phyloP scores from a whole-genome alignment of 2,888 invertebrate species.

The Drosophila histrio region DNA sequence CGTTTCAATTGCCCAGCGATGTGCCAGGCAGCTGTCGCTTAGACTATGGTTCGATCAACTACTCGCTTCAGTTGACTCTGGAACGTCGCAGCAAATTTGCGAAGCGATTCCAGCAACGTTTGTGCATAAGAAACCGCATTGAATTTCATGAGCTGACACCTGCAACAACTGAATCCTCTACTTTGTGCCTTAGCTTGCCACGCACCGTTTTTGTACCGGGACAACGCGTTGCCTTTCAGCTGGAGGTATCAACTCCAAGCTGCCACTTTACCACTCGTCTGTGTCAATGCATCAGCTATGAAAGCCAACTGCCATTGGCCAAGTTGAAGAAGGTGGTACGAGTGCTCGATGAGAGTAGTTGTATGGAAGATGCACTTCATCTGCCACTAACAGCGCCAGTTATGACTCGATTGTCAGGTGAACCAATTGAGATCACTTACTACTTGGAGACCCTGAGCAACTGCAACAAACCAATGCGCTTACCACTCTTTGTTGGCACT shows the following conservation, averaged over 20 bases:
- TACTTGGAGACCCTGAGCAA: conserved; percentile 43
- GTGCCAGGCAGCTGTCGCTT: conserved; percentile 59
- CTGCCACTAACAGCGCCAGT: conserved; percentile 61
- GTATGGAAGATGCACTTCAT: conserved; percentile 30
- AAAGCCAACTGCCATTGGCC: conserved; percentile 34
- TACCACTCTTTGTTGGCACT: conserved; percentile 57
- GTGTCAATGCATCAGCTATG: conserved; percentile 53
- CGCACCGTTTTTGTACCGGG: conserved; percentile 71
- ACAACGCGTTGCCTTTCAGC: conserved; percentile 49
- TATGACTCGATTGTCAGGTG: conserved; percentile 36
- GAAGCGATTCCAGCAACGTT: conserved; percentile 56
- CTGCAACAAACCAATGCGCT: conserved; percentile 10
- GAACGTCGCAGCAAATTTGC: conserved; percentile 51
- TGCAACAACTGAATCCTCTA: not conserved
- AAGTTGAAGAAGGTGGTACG: conserved; percentile 44
- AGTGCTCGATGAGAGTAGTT: conserved; percentile 39
- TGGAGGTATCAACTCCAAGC: conserved; percentile 8
- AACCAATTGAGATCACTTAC: conserved; percentile 48
- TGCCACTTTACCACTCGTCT: conserved; percentile 39
- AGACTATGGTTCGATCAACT: conserved; percentile 53
- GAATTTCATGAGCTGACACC: conserved; percentile 51
- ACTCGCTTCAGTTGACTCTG: conserved; percentile 46
- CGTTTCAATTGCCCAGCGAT: conserved; percentile 50
- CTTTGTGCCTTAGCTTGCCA: conserved; percentile 32
- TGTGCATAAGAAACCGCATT: conserved; percentile 55